Evolutionary conservation across 2,797 vertebrate species (phyloP), one percentile per base, ranked within the genome.

Genomic region (Chelidonichthys spinosus): DNA sequence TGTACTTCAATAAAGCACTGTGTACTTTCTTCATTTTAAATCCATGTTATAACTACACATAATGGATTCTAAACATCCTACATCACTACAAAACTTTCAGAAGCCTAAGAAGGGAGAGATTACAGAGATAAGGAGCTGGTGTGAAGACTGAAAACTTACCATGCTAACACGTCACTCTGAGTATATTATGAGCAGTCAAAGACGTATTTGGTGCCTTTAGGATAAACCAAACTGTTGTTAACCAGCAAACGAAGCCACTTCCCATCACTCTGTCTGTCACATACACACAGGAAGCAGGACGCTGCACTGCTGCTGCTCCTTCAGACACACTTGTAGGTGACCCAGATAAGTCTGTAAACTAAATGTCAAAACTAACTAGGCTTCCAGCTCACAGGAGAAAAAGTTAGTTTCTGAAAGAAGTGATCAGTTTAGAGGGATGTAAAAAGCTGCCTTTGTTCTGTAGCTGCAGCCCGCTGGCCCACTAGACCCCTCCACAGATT

Each of bases 261-360:
- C 0, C 54, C 36, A 18, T 36, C 32, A 49, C 42, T 43, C 25
- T 25, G 25, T 25, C 25, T 17, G 6, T 40, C 47, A 25, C 35
- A 32, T 15, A 8, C 61, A 36, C 46, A 40, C 35, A 64, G n/a
- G 35, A 11, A 39, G 17, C 46, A 3, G 46, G 17, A 25, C 25
- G 25, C 25, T 25, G 33, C 7, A 46, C 43, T 44, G 4, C 54
- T 11, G 35, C 33, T 40, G 44, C 17, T 52, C 9, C 25, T 35
- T 61, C 6, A 46, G 11, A 69, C 17, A 54, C 4, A 6, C 33
- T 39, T 5, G 18, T 15, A 25, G 13, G 13, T 63, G 69, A 71
- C 58, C 39, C 39, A 65, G 13, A 62, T 69, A 11, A 69, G 36
- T 42, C 2, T 14, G 11, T 17, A 37, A 76, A 55, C 63, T 42